These are phyloP conservation scores for Plutomurus gul DNA, from an alignment of 1,140 invertebrate species.

Conservation along the genomic window DNA sequence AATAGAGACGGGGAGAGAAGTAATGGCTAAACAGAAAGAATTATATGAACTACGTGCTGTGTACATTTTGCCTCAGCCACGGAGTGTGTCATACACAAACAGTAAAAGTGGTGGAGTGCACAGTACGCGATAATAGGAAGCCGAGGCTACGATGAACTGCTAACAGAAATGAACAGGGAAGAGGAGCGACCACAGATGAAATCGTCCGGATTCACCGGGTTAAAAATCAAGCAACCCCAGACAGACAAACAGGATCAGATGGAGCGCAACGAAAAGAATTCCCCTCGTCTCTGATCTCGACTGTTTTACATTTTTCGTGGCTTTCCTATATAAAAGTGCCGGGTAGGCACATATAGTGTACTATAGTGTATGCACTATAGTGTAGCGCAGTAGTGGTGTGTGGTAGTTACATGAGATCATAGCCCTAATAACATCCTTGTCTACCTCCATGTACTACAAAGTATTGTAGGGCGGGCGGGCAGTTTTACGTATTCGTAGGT, in stretches of 20 bases:
- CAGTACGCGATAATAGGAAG: no score
- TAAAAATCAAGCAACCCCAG: conserved; percentile 10
- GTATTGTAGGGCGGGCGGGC: no score
- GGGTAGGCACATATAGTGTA: neutral
- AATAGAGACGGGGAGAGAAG: no score
- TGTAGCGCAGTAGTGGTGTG: no score
- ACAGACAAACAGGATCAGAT: neutral
- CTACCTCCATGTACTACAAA: no score
- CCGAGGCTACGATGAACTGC: neutral
- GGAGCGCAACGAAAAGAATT: conserved; percentile 22
- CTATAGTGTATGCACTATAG: neutral
- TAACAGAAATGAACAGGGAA: conserved; percentile 2
- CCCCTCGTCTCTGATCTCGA: neutral
- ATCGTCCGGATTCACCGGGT: neutral
- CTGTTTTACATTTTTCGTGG: neutral
- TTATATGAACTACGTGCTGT: neutral
- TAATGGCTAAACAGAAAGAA: no score
- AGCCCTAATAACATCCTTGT: no score
- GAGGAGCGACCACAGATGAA: conserved; percentile 11
- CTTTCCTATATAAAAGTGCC: neutral
- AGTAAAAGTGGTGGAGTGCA: no score
- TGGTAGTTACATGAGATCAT: no score
- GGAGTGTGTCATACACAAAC: no score
- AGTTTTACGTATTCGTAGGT: no score
- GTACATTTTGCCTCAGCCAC: no score